phyloP scores from a whole-genome alignment of 2,888 invertebrate genomes.

The Lepidocyrtoides sp. region DNA sequence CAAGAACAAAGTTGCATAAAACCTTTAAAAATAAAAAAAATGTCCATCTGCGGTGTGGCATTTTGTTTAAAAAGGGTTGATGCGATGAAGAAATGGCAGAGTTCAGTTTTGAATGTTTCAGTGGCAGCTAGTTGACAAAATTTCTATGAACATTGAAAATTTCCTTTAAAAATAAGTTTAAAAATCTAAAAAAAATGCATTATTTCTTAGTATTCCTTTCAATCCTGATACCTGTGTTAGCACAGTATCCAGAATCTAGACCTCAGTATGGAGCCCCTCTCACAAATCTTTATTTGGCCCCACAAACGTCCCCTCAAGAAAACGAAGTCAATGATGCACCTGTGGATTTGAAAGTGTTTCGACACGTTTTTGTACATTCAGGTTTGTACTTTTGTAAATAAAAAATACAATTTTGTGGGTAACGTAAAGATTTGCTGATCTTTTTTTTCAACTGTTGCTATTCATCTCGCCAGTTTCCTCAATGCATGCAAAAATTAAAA shows the following conservation, averaged over 20 bases:
- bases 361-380: conserved; percentile 68
- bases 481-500: too few relatives aligned
- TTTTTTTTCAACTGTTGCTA: too few relatives aligned
- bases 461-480: too few relatives aligned
- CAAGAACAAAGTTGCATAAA: too few relatives aligned
- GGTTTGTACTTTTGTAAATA: too few relatives aligned
- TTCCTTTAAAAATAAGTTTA: background rate
- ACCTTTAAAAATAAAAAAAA: background rate
- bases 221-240: background rate
- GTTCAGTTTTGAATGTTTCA: conserved; percentile 13
- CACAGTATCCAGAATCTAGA: conserved; percentile 66
- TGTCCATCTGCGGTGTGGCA: background rate
- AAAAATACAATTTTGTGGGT: too few relatives aligned
- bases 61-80: conserved; percentile 55
- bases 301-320: conserved; percentile 38
- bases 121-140: background rate
- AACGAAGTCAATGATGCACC: conserved; percentile 51
- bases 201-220: background rate
- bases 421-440: too few relatives aligned
- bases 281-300: background rate
- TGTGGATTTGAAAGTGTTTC: conserved; percentile 60
- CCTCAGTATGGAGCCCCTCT: conserved; percentile 58
- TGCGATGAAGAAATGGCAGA: background rate
- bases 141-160: background rate
- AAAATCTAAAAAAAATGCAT: background rate